Evolutionary conservation across 2,888 invertebrate species (phyloP).

Genomic region (Apotomis capreana): DNA sequence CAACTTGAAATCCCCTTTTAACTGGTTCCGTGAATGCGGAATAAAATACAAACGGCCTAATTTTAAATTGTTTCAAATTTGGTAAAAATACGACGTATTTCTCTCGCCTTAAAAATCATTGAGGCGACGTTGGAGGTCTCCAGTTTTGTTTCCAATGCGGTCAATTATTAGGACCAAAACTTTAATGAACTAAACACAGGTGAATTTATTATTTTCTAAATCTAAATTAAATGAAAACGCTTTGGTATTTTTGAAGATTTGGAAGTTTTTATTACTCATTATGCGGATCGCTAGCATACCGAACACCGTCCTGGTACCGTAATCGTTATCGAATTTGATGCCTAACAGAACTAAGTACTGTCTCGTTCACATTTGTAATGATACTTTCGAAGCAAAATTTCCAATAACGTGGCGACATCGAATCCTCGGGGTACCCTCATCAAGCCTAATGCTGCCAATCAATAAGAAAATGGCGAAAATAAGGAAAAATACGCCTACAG

Average conservation of each 20-base stretch:
- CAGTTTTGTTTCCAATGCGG: background rate
- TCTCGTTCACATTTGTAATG: conserved; percentile 10
- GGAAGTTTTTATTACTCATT: too few relatives aligned
- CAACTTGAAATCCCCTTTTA: conserved; percentile 51
- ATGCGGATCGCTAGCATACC: too few relatives aligned
- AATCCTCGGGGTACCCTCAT: conserved; percentile 52
- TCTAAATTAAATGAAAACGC: too few relatives aligned
- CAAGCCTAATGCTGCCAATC: conserved; percentile 58
- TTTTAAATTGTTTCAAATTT: conserved; percentile 2
- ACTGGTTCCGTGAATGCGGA: conserved; percentile 45
- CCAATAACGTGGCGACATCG: conserved; percentile 51
- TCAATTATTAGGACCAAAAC: background rate
- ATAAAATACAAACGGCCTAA: conserved; percentile 27
- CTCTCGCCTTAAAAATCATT: background rate
- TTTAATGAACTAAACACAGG: background rate
- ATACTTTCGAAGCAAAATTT: conserved; percentile 44
- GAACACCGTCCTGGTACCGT: too few relatives aligned
- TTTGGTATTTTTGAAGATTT: too few relatives aligned
- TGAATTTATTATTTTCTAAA: background rate
- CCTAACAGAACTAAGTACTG: background rate
- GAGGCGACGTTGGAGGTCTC: background rate
- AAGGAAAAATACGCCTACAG: conserved; percentile 39
- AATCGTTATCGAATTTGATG: background rate
- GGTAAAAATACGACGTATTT: background rate
- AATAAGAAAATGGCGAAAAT: conserved; percentile 60